Percentiles rank a stretch among this genome's conserved stretches.
phyloP scores from a whole-genome alignment of 1,140 invertebrate species.

The Probaryconus sp. region DNA sequence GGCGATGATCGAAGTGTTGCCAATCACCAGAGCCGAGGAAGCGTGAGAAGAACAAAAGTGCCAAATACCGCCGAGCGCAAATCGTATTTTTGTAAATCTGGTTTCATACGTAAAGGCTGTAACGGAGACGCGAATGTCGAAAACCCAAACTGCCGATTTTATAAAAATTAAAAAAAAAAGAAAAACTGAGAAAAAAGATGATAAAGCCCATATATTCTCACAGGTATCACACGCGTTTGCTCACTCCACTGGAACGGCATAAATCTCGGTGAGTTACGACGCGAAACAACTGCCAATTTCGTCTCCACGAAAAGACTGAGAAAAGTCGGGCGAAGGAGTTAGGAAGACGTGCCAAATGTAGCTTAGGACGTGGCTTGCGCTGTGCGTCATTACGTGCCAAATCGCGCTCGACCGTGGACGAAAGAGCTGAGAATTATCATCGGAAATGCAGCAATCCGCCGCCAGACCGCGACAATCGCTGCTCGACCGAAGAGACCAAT shows the following conservation, averaged over 20 bases:
- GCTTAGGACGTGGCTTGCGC: constrained; percentile 13
- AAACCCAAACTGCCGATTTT: constrained; percentile 77
- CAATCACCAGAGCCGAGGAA: not conserved
- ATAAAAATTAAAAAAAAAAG: constrained; percentile 67
- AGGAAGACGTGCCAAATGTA: constrained; percentile 30
- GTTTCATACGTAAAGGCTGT: constrained; percentile 77
- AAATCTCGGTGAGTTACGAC: constrained; percentile 51
- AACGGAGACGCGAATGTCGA: constrained; percentile 70
- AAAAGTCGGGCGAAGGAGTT: not conserved
- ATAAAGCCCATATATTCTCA: constrained; percentile 57
- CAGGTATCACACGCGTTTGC: constrained; percentile 59
- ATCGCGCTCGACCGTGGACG: constrained; percentile 40
- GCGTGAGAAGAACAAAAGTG: constrained; percentile 74
- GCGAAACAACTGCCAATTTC: constrained; percentile 72
- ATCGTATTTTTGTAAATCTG: constrained; percentile 79
- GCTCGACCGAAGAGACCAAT: too few species aligned
- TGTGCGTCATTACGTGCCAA: constrained; percentile 51
- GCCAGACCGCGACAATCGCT: constrained; percentile 19
- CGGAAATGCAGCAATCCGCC: constrained; percentile 15
- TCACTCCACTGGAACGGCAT: constrained; percentile 48
- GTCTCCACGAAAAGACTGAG: constrained; percentile 5
- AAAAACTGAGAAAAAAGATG: constrained; percentile 36
- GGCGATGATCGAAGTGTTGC: constrained; percentile 19
- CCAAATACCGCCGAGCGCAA: constrained; percentile 77
- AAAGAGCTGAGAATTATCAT: constrained; percentile 31